These are phyloP conservation scores for Equus quagga DNA, from an alignment of 2,113 vertebrate genomes.

Conservation along the genomic window DNA sequence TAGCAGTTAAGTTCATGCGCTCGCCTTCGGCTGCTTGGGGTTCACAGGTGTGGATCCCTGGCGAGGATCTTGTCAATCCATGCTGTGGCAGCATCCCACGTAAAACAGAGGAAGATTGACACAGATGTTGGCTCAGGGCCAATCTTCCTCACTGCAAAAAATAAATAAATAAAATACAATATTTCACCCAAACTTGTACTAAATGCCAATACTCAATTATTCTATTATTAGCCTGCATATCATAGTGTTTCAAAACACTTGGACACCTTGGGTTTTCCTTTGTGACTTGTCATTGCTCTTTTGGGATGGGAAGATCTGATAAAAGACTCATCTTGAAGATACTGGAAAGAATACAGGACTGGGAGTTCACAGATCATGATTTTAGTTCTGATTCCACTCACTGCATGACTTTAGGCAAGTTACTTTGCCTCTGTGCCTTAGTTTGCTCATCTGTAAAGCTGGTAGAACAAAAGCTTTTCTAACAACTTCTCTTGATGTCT, in stretches of 20 bases:
- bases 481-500: not conserved
- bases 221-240: not conserved
- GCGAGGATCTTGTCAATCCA: too few species aligned
- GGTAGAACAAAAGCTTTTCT: not conserved
- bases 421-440: not conserved
- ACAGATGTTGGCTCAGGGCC: too few species aligned
- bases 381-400: not conserved
- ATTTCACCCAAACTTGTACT: not conserved
- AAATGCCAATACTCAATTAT: not conserved
- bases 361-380: not conserved
- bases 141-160: too few species aligned
- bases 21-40: too few species aligned
- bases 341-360: not conserved
- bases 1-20: too few species aligned
- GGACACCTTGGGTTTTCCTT: not conserved
- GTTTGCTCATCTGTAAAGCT: not conserved
- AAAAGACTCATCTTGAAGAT: not conserved
- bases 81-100: too few species aligned
- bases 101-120: too few species aligned
- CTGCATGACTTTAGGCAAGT: not conserved
- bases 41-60: too few species aligned
- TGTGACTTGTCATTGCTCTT: not conserved
- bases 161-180: not conserved
- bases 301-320: not conserved
- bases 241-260: not conserved